phyloP scores from a whole-genome alignment of 1,140 invertebrate genomes.

The Ceratina japonica region DNA sequence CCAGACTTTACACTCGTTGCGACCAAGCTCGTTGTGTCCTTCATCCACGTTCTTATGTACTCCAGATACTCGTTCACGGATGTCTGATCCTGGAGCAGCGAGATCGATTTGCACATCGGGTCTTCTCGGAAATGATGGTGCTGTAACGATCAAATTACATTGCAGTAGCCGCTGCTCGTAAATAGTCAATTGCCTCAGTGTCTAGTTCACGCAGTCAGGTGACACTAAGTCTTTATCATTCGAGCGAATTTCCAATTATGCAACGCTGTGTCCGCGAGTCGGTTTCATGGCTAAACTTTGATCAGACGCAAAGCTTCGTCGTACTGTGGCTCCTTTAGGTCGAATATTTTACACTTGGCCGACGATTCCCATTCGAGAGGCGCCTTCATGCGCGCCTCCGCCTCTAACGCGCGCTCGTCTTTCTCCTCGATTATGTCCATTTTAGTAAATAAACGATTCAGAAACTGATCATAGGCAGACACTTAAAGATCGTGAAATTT shows the following conservation, averaged over 20 bases:
- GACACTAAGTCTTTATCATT: too few relatives aligned
- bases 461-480: accelerated
- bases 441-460: background rate
- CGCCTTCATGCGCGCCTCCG: slow-evolving; percentile 76
- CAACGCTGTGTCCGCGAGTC: background rate
- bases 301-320: slow-evolving; percentile 80
- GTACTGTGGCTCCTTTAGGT: slow-evolving; percentile 81
- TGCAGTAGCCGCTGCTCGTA: background rate
- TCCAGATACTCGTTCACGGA: slow-evolving; percentile 80
- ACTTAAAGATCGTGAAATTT: too few relatives aligned
- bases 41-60: slow-evolving; percentile 80
- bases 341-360: slow-evolving; percentile 80
- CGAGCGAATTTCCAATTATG: too few relatives aligned
- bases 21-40: slow-evolving; percentile 82
- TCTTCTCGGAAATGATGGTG: slow-evolving; percentile 80
- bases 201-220: too few relatives aligned
- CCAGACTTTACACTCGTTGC: slow-evolving; percentile 80
- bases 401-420: slow-evolving; percentile 41
- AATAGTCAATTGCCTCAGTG: too few relatives aligned
- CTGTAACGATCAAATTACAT: slow-evolving; percentile 55
- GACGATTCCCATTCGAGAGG: slow-evolving; percentile 81
- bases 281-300: slow-evolving; percentile 72
- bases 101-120: slow-evolving; percentile 74
- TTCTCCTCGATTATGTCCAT: slow-evolving; percentile 40
- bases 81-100: slow-evolving; percentile 78